Evolutionary conservation across 2,113 vertebrate species (phyloP), one percentile per base, ranked within the genome.

Genomic region (Romanogobio albipinnatus): DNA sequence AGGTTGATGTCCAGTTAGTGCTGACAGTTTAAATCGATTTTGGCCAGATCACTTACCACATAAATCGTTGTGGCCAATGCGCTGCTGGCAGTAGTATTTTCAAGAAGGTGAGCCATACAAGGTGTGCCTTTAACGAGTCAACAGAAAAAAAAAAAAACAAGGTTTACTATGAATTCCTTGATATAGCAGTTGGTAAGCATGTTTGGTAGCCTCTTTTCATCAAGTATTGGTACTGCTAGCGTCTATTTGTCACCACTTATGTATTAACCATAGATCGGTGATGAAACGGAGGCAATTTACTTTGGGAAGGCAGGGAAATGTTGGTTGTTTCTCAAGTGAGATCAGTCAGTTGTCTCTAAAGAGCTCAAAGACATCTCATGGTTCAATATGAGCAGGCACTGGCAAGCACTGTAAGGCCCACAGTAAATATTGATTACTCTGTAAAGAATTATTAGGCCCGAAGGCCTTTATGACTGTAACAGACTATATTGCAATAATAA

Each of bases 1-100:
- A 93, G 93, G 93, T 94, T 93, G 93, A 93, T 89, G 93, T 93
- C 93, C 93, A 91, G 93, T 94, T 94, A 91, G 88, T 93, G 94
- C 93, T 93, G 94, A 95, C 93, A 93, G 91, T 92, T 89, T 81
- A 81, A 89, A 94, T 95, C 94, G 89, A 95, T 95, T 91, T 87
- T 78, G 89, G 91, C 90, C 91, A 89, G 93, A 95, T 95, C 91
- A 87, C 90, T 95, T 94, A 93, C 93, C 89, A 87, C 89, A 91
- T 88, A 83, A 80, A 94, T 94, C 94, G 78, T 91, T 93, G 93
- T 86, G 90, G 84, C 88, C 76, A 53, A 7, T 64, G 82, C 11
- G 36, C 39, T 76, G 84, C 62, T 84, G 86, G 47, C 76, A 62
- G 75, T 85, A 80, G 83, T 78, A 56, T 56, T 84, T 74, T 82